Evolutionary conservation across 2,888 invertebrate species (phyloP), one percentile per base, ranked within the genome.

Genomic region (Nemotelus nigrinus): DNA sequence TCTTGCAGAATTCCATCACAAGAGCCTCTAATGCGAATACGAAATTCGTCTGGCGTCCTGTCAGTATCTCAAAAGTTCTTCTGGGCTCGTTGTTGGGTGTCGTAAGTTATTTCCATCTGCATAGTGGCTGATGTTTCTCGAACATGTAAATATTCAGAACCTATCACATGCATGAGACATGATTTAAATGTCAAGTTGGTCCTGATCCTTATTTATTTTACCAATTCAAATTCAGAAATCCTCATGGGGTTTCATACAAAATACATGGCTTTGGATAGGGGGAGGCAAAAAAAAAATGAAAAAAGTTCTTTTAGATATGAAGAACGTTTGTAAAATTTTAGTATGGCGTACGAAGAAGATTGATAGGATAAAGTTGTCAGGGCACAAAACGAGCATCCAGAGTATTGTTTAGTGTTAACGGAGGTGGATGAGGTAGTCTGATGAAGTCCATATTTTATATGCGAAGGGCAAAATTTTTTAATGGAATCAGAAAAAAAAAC

Each of bases 161-260:
- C 74, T 41, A 53, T 74, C 63, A 63, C 8, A 25, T 47, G 50
- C 74, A 63, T 41, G 60, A 74, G 60, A 74, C 74, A 63, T 60
- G 60, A 60, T 74, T 74, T 74, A 74, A 60, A 74, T 74, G 47
- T 44, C 60, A 60, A 74, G 41, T 63, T 74, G 39, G 63, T 3
- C 39, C 48, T 5, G 60, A 10, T 60, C 60, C 60, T 60, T 74
- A 74, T 60, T 74, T 48, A 50, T 60, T 63, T 74, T 50, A 48
- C 43, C 48, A 5, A 48, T 72, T 72, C 58, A 72, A 45, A 25
- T 72, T 45, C 45, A 58, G 57, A 6, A 55, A 44, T 44, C 45
- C 7, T 58, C 25, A 25, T 25, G 25, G 25, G 25, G 25, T 25
- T 25, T 25, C 25, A 25, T 25, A 25, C 25, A 25, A 25, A 25